These are phyloP conservation scores for Ischnura elegans DNA, from an alignment of 2,888 invertebrate species.

Conservation along the genomic window DNA sequence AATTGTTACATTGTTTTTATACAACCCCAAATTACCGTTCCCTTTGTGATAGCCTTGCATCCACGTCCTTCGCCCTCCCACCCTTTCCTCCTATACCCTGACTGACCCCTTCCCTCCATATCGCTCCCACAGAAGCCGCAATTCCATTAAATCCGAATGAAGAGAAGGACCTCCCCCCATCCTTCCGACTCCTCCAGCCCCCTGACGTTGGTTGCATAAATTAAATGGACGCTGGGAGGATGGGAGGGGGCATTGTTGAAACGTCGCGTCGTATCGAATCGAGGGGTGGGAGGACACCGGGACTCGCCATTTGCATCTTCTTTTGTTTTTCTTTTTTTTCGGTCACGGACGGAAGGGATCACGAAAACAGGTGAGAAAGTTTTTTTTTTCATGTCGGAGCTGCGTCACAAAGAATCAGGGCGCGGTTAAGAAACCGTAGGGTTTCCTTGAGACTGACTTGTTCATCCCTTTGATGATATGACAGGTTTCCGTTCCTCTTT, in stretches of 20 bases:
- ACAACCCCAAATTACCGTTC: too few relatives aligned
- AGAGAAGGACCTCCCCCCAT: background rate
- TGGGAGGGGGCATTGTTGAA: background rate
- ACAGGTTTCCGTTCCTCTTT: too few relatives aligned
- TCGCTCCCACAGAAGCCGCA: conserved; percentile 14
- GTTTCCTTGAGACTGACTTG: too few relatives aligned
- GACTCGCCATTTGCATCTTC: background rate
- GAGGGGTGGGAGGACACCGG: background rate
- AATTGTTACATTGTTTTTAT: too few relatives aligned
- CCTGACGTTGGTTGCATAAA: conserved; percentile 48
- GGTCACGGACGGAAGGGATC: background rate
- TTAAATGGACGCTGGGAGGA: background rate
- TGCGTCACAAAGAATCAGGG: background rate
- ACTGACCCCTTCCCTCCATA: background rate
- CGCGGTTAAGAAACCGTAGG: background rate
- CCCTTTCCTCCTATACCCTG: background rate
- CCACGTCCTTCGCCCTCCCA: background rate
- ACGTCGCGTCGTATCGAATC: too few relatives aligned
- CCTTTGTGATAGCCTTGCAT: too few relatives aligned
- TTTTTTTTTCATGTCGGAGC: background rate
- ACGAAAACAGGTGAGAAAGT: background rate
- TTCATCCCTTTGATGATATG: too few relatives aligned
- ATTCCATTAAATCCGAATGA: conserved; percentile 62
- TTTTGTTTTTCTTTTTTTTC: background rate
- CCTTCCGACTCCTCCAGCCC: background rate